phyloP scores from a whole-genome alignment of 30 jellyfish, hydroid and myxozoan genomes.

The Sanderia malayensis region DNA sequence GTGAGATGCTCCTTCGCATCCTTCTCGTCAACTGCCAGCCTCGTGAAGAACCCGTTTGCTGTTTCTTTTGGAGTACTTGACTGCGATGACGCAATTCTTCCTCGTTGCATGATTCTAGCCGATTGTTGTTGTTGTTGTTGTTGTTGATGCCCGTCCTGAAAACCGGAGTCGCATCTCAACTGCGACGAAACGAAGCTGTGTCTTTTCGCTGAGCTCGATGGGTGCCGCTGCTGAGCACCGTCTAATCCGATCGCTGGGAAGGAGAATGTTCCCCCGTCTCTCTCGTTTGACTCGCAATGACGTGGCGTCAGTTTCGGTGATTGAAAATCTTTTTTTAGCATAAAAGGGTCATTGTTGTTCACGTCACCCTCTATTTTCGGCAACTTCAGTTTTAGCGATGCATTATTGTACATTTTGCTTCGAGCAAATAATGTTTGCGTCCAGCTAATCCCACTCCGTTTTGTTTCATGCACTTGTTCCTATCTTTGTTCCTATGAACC shows the following conservation, averaged over 20 bases:
- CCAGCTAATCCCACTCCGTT: too few relatives aligned
- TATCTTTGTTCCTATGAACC: too few relatives aligned
- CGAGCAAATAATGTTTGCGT: too few relatives aligned
- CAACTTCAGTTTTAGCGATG: background rate
- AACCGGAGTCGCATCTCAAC: background rate
- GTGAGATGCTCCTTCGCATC: background rate
- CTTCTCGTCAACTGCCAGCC: background rate
- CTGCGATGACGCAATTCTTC: too few relatives aligned
- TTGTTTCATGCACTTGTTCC: too few relatives aligned
- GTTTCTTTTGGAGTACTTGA: background rate
- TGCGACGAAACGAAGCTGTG: background rate
- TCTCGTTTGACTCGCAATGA: background rate
- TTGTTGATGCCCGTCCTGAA: background rate
- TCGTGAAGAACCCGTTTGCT: background rate
- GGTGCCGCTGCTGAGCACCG: background rate
- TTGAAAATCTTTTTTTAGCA: background rate
- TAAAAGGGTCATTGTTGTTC: background rate
- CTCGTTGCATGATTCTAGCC: too few relatives aligned
- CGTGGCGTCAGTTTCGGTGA: background rate
- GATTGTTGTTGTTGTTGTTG: background rate
- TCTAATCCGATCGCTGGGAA: constrained; percentile 6
- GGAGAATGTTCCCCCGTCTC: background rate
- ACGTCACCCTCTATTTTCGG: constrained; percentile 1
- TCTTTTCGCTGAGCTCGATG: background rate
- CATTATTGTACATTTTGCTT: background rate